A percentile compares a stretch with the other conserved stretches of the same genome.
phyloP scores from a whole-genome alignment of 2,888 invertebrate genomes.

The Nesidiocoris tenuis region DNA sequence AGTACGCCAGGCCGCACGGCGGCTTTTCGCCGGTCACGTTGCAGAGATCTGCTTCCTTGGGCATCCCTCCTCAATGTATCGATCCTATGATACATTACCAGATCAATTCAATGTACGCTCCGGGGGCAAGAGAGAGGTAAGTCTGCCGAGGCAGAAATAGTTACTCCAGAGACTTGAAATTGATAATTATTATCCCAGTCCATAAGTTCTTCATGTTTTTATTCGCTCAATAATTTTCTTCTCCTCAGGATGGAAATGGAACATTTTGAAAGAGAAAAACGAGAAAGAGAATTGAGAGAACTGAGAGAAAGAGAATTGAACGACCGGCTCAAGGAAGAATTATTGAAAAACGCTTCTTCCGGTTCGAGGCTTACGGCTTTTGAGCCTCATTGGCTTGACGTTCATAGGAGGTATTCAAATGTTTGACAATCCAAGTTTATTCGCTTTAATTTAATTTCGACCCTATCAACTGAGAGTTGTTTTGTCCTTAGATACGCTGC shows the following conservation, averaged over 20 bases:
- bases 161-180: no score
- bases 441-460: not conserved
- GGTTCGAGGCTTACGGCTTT: constrained; percentile 55
- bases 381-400: constrained; percentile 74
- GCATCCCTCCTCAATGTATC: constrained; percentile 67
- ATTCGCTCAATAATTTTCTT: no score
- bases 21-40: constrained; percentile 70
- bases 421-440: not conserved
- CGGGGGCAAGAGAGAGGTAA: constrained; percentile 64
- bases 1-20: constrained; percentile 90
- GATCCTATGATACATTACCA: constrained; percentile 84
- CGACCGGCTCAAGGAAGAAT: constrained; percentile 84
- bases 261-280: constrained; percentile 72
- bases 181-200: no score
- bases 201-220: no score
- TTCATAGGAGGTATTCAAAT: constrained; percentile 70
- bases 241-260: constrained; percentile 57
- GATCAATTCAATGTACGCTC: constrained; percentile 73
- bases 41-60: constrained; percentile 53
- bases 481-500: constrained; percentile 47
- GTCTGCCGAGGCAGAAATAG: no score
- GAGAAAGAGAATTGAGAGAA: constrained; percentile 66
- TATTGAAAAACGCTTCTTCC: constrained; percentile 69
- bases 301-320: constrained; percentile 76
- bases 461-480: not conserved